A percentile compares a stretch with the other conserved stretches of the same genome.
phyloP scores from a whole-genome alignment of 2,797 vertebrate species.

The Vultur gryphus region DNA sequence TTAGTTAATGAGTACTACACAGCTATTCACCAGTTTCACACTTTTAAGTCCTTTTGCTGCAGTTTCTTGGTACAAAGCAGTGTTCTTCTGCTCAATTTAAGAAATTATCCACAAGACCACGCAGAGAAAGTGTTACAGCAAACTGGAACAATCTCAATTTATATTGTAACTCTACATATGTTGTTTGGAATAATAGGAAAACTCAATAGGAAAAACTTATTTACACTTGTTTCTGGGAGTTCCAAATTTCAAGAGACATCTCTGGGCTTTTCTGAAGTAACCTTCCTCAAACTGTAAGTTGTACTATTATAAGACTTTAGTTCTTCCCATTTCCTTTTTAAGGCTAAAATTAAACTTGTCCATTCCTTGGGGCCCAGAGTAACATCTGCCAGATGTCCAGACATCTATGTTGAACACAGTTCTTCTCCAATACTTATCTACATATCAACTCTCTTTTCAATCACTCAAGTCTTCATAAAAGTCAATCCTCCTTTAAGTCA shows the following conservation, averaged over 20 bases:
- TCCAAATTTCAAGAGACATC: constrained; percentile 25
- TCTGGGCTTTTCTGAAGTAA: constrained; percentile 49
- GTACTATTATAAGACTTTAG: constrained; percentile 69
- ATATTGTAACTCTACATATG: background rate
- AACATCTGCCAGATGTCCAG: constrained; percentile 75
- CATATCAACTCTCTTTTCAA: constrained; percentile 52
- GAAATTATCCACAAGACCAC: background rate
- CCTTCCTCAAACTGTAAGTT: constrained; percentile 62
- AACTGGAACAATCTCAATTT: background rate
- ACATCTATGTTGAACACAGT: constrained; percentile 44
- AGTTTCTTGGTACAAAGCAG: background rate
- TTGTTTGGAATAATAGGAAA: background rate
- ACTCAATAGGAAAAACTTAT: background rate
- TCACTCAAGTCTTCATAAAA: constrained; percentile 49
- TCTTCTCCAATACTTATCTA: constrained; percentile 56
- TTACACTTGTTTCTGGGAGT: background rate
- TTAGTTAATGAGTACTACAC: background rate
- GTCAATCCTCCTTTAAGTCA: constrained; percentile 16
- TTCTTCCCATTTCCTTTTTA: constrained; percentile 76
- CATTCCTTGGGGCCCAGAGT: constrained; percentile 68
- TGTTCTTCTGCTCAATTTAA: background rate
- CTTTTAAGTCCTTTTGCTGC: background rate
- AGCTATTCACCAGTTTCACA: background rate
- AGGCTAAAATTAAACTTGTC: constrained; percentile 74
- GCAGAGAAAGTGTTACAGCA: background rate